These are phyloP conservation scores for Butastur rufipennis DNA, from an alignment of 2,113 vertebrate species.

Conservation along the genomic window DNA sequence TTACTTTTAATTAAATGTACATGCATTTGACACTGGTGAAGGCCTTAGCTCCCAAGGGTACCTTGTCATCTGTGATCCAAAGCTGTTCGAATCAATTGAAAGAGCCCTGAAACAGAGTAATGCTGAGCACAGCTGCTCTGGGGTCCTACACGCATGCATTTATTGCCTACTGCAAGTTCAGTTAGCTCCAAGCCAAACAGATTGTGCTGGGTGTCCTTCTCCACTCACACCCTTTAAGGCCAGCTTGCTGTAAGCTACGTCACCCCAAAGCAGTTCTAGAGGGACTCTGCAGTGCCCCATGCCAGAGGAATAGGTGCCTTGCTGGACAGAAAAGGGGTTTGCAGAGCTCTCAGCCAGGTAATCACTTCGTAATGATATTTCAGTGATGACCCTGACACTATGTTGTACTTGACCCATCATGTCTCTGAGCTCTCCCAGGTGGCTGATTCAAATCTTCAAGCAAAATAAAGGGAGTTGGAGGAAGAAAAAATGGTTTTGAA, in stretches of 20 bases:
- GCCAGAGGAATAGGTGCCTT: neutral
- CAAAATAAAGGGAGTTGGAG: neutral
- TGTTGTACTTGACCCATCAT: neutral
- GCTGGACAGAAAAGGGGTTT: neutral
- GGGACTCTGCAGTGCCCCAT: neutral
- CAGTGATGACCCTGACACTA: neutral
- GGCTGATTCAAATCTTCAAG: neutral
- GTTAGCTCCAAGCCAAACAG: neutral
- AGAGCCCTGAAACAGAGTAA: neutral
- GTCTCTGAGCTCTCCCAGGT: neutral
- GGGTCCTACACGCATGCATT: neutral
- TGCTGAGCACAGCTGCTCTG: neutral
- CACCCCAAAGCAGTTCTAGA: neutral
- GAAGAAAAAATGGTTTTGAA: neutral
- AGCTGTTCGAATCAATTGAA: neutral
- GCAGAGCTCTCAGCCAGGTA: neutral
- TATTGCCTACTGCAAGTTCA: neutral
- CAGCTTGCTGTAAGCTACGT: fast-evolving
- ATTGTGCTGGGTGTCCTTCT: neutral
- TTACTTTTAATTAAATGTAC: conserved; percentile 14
- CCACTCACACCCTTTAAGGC: neutral
- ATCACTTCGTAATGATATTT: neutral
- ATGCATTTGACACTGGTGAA: neutral
- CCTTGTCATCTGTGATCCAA: neutral
- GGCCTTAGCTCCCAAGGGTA: neutral